phyloP scores from a whole-genome alignment of 2,888 invertebrate species.

The Allolobophora icterica region DNA sequence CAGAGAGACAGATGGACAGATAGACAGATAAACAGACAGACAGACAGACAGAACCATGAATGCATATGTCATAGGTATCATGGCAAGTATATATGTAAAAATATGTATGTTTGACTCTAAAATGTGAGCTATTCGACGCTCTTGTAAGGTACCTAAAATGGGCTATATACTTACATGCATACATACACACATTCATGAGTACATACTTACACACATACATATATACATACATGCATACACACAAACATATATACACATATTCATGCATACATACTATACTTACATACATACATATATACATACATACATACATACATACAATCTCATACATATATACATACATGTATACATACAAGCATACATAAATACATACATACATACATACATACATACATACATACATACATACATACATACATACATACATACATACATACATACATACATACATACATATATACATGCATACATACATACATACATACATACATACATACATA shows the following conservation, averaged over 20 bases:
- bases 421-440: constrained; percentile 29
- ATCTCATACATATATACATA: constrained; percentile 24
- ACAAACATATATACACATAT: too few relatives aligned
- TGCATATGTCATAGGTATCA: too few relatives aligned
- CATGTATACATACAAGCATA: background rate
- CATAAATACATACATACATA: background rate
- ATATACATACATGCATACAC: too few relatives aligned
- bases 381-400: background rate
- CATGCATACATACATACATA: constrained; percentile 32
- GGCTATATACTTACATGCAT: too few relatives aligned
- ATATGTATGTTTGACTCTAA: too few relatives aligned
- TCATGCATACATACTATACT: too few relatives aligned
- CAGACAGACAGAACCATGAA: constrained; percentile 26
- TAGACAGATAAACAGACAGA: constrained; percentile 32
- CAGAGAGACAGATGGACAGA: constrained; percentile 32
- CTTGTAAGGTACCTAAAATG: too few relatives aligned
- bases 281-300: too few relatives aligned
- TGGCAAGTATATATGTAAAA: too few relatives aligned
- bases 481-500: constrained; percentile 27
- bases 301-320: constrained; percentile 25
- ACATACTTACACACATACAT: too few relatives aligned
- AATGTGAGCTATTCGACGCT: too few relatives aligned
- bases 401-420: constrained; percentile 1
- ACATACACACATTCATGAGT: too few relatives aligned
- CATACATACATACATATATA: constrained; percentile 28